These are phyloP conservation scores for Isichthys henryi DNA, from an alignment of 2,113 vertebrate species.

Conservation along the genomic window DNA sequence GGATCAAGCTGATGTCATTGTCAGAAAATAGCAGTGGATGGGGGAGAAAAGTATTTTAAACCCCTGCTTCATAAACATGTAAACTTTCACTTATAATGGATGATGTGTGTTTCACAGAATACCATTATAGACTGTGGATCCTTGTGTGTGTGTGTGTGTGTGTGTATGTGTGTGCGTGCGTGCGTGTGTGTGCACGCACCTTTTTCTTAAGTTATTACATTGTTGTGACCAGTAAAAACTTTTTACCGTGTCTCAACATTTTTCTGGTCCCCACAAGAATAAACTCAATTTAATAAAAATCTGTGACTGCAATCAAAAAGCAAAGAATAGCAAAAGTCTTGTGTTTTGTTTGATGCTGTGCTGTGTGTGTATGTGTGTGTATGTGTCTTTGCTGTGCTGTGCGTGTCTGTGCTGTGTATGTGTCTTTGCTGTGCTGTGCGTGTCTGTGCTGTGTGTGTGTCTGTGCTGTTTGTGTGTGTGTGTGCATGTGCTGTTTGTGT, in stretches of 20 bases:
- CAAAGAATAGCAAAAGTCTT: too few species aligned
- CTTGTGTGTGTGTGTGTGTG: too few species aligned
- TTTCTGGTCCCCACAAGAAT: too few species aligned
- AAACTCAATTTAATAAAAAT: not conserved
- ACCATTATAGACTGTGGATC: too few species aligned
- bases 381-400: not conserved
- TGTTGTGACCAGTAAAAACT: too few species aligned
- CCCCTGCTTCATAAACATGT: not conserved
- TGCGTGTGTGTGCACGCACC: too few species aligned
- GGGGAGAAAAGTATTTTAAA: not conserved
- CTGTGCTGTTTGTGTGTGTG: too few species aligned
- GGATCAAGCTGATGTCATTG: not conserved
- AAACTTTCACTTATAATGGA: not conserved
- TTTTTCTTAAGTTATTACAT: too few species aligned
- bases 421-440: not conserved
- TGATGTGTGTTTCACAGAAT: too few species aligned
- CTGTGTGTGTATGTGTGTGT: not conserved
- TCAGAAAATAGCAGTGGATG: not conserved
- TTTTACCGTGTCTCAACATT: too few species aligned
- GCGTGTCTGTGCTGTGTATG: not conserved
- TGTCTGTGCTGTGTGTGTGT: not conserved
- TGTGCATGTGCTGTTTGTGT: too few species aligned
- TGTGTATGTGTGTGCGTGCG: not conserved
- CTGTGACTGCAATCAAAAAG: not conserved
- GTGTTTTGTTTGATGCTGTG: not conserved